These are phyloP conservation scores for Ibidorhyncha struthersii DNA, from an alignment of 2,113 vertebrate species.

Conservation along the genomic window DNA sequence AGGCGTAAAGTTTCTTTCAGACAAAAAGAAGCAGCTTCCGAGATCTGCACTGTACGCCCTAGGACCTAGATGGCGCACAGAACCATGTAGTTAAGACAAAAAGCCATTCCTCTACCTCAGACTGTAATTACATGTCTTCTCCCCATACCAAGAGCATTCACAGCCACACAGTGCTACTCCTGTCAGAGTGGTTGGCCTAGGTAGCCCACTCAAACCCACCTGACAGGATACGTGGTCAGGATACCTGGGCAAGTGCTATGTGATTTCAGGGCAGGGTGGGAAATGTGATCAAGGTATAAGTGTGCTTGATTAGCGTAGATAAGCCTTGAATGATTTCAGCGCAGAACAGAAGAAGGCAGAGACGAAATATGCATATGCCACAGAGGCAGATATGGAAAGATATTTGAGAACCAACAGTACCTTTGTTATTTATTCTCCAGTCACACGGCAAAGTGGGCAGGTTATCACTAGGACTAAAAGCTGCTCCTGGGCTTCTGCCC, in stretches of 20 bases:
- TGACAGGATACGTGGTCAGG: neutral
- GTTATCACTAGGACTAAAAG: neutral
- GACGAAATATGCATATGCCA: neutral
- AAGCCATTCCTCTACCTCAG: neutral
- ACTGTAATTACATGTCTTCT: neutral
- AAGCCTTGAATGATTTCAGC: neutral
- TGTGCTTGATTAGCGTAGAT: neutral
- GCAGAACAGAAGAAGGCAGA: neutral
- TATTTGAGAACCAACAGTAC: neutral
- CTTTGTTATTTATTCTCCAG: neutral
- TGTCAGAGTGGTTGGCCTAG: neutral
- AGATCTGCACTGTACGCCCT: neutral
- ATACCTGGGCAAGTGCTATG: neutral
- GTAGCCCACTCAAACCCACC: rapidly evolving
- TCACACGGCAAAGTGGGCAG: neutral
- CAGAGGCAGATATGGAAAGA: neutral
- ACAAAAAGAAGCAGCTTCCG: neutral
- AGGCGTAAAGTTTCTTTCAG: neutral
- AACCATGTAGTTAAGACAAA: neutral
- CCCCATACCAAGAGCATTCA: neutral
- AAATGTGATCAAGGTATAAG: neutral
- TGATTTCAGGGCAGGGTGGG: neutral
- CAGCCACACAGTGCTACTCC: neutral
- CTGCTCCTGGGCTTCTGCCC: neutral
- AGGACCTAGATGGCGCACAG: neutral